Percentiles rank a stretch among this genome's conserved stretches.
Conservation (phyloP, 2,797 vertebrate genomes). For the Mus caroli region DNA sequence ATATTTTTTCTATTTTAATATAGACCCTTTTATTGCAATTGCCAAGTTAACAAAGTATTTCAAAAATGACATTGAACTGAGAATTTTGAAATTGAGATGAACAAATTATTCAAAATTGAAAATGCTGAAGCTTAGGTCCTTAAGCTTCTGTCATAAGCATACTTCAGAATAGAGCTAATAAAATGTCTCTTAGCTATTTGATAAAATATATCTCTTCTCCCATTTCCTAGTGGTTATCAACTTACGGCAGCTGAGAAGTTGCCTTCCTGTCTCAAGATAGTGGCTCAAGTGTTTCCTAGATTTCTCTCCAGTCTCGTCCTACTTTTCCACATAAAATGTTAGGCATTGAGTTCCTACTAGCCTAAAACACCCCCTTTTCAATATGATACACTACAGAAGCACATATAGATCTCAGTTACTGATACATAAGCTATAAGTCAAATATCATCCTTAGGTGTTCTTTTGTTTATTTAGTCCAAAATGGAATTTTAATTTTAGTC, state of each 20-base stretch:
- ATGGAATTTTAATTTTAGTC: not conserved
- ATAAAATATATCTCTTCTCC: not conserved
- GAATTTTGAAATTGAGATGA: not conserved
- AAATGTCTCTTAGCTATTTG: not conserved
- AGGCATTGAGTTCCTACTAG: no score
- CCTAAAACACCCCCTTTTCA: not conserved
- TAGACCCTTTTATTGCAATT: fast-evolving
- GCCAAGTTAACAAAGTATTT: not conserved
- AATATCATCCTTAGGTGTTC: not conserved
- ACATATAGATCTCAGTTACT: not conserved
- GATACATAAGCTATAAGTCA: not conserved
- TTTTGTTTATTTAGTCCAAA: not conserved
- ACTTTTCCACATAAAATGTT: not conserved
- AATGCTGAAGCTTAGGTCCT: not conserved
- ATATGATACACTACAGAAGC: not conserved
- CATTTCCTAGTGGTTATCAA: not conserved
- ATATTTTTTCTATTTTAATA: not conserved
- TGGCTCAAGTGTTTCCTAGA: not conserved
- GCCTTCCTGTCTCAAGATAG: not conserved
- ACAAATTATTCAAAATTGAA: not conserved
- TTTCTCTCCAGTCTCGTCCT: not conserved
- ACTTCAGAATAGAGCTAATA: not conserved
- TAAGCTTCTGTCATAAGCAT: not conserved
- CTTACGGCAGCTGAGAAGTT: fast-evolving
- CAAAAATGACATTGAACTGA: not conserved